These are phyloP conservation scores for Galagoides demidoff DNA, from an alignment of 2,797 vertebrate genomes.

Conservation along the genomic window DNA sequence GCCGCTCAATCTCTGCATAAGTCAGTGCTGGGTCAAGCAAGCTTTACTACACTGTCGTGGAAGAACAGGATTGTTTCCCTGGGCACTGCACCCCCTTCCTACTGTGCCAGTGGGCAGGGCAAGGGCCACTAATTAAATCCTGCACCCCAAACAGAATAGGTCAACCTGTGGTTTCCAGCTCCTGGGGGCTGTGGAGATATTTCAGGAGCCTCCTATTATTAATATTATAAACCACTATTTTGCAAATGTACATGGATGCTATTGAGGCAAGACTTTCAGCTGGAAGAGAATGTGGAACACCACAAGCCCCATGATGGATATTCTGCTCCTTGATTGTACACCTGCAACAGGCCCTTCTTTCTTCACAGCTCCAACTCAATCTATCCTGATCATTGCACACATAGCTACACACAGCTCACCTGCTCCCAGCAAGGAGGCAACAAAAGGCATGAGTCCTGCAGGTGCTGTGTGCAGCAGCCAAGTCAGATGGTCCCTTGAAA, in stretches of 20 bases:
- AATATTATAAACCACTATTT: neutral
- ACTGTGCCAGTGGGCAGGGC: neutral
- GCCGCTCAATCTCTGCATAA: neutral
- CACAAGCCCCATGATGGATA: neutral
- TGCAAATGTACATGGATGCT: neutral
- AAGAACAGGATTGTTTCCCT: neutral
- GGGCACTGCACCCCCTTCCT: neutral
- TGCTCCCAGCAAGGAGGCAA: neutral
- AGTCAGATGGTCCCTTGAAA: neutral
- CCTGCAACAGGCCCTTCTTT: neutral
- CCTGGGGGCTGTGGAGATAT: neutral
- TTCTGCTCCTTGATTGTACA: too few species aligned
- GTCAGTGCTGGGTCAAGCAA: neutral
- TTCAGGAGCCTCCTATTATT: neutral
- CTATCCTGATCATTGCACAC: neutral
- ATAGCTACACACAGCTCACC: neutral
- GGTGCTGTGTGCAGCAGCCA: accelerated
- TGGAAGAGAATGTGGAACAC: neutral
- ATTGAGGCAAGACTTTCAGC: neutral
- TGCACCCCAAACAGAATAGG: too few species aligned
- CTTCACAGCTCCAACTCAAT: neutral
- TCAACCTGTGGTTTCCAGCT: neutral
- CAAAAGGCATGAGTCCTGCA: neutral
- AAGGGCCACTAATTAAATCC: neutral
- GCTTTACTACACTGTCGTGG: neutral